Conservation (phyloP, 1,140 invertebrate genomes). For the Papilio dardanus region DNA sequence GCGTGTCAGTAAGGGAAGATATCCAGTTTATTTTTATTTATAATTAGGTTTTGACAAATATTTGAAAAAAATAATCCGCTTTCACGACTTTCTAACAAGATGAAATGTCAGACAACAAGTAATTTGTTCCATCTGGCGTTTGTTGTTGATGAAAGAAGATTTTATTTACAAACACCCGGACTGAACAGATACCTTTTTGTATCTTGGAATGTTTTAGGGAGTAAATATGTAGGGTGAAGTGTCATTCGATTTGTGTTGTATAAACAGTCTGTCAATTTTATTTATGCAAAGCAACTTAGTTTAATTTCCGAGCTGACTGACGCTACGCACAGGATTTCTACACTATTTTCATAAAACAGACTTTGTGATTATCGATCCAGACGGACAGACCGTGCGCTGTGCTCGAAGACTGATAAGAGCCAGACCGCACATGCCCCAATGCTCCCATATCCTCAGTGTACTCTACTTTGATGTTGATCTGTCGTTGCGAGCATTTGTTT, state of each 20-base stretch:
- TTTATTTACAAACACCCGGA: not conserved
- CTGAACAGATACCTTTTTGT: not conserved
- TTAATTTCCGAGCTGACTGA: not conserved
- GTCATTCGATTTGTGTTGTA: not conserved
- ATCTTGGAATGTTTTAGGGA: not conserved
- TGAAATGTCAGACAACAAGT: slow-evolving; percentile 1
- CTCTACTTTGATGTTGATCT: not conserved
- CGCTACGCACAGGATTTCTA: not conserved
- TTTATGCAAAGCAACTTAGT: not conserved
- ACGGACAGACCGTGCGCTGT: not conserved
- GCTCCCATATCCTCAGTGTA: too few relatives aligned
- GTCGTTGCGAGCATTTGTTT: not conserved
- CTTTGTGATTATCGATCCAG: not conserved
- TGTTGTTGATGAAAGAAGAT: not conserved
- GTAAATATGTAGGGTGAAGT: not conserved
- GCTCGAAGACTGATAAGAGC: not conserved
- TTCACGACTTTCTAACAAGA: not conserved
- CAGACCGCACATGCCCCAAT: not conserved
- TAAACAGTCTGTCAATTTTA: not conserved
- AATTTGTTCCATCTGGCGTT: not conserved
- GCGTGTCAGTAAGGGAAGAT: not conserved
- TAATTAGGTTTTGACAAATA: slow-evolving; percentile 1
- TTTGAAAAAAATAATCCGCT: slow-evolving; percentile 10
- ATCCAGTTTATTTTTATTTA: slow-evolving; percentile 8
- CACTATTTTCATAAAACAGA: not conserved